Evolutionary conservation across 2,888 invertebrate genomes (phyloP).

Genomic region (Apotomis capreana): DNA sequence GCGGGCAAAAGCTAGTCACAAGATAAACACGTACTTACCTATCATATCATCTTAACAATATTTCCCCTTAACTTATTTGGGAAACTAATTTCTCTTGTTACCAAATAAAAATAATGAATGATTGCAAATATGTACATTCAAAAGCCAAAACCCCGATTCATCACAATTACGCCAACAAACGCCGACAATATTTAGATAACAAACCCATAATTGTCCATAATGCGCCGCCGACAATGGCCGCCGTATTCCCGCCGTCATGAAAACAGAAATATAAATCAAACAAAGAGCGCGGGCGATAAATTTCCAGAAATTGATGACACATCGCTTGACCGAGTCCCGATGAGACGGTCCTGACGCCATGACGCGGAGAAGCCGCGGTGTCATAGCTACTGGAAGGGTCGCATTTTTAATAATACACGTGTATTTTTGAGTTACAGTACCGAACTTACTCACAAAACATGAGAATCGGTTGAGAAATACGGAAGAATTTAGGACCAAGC

Average conservation of each 20-base stretch:
- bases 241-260: constrained; percentile 26
- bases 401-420: neutral
- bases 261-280: constrained; percentile 40
- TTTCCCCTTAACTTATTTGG: too few relatives aligned
- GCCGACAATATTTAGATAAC: constrained; percentile 5
- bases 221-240: constrained; percentile 26
- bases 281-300: constrained; percentile 25
- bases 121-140: neutral
- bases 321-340: constrained; percentile 37
- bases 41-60: too few relatives aligned
- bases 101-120: neutral
- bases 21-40: too few relatives aligned
- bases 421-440: too few relatives aligned
- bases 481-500: too few relatives aligned
- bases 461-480: too few relatives aligned
- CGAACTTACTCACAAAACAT: too few relatives aligned
- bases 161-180: constrained; percentile 1
- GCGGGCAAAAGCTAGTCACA: too few relatives aligned
- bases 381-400: constrained; percentile 5
- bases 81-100: neutral
- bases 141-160: neutral
- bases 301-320: constrained; percentile 32
- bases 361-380: neutral
- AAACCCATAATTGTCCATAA: constrained; percentile 15
- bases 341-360: constrained; percentile 18